Evolutionary conservation across 2,888 invertebrate genomes (phyloP).

Genomic region (Thera britannica): DNA sequence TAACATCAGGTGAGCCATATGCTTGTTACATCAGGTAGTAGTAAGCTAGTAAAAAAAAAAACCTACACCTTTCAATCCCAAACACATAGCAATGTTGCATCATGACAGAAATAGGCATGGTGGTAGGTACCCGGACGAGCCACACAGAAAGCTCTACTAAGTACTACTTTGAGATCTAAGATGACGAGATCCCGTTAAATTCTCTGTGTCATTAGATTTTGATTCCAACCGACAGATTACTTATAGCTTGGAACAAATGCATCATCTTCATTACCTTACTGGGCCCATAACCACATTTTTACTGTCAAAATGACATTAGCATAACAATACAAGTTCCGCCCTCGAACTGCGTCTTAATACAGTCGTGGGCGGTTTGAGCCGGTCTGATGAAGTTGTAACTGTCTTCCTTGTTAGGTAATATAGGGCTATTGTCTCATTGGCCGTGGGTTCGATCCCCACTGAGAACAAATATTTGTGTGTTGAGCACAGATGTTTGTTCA

Average conservation of each 20-base stretch:
- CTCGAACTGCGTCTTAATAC: conserved; percentile 43
- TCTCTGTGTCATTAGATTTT: not conserved
- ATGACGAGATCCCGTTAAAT: not conserved
- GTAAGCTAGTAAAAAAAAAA: too few species aligned
- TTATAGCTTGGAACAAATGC: conserved; percentile 17
- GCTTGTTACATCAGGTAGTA: too few species aligned
- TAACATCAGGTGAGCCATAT: too few species aligned
- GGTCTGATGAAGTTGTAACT: conserved; percentile 37
- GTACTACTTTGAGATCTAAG: too few species aligned
- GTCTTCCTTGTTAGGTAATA: conserved; percentile 5
- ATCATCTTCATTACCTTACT: conserved; percentile 35
- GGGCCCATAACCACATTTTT: conserved; percentile 31
- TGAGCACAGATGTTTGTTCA: too few species aligned
- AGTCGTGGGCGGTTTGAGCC: conserved; percentile 48
- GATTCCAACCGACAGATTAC: not conserved
- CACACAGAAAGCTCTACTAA: too few species aligned
- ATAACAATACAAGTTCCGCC: conserved; percentile 54
- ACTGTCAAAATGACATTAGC: conserved; percentile 45
- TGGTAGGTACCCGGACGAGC: too few species aligned
- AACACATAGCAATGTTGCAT: too few species aligned
- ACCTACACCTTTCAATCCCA: too few species aligned
- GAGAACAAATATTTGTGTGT: too few species aligned
- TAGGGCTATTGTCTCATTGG: conserved; percentile 3
- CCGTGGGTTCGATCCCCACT: too few species aligned
- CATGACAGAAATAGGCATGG: too few species aligned